phyloP scores from a whole-genome alignment of 1,140 invertebrate genomes.

The Zaprionus inermis region DNA sequence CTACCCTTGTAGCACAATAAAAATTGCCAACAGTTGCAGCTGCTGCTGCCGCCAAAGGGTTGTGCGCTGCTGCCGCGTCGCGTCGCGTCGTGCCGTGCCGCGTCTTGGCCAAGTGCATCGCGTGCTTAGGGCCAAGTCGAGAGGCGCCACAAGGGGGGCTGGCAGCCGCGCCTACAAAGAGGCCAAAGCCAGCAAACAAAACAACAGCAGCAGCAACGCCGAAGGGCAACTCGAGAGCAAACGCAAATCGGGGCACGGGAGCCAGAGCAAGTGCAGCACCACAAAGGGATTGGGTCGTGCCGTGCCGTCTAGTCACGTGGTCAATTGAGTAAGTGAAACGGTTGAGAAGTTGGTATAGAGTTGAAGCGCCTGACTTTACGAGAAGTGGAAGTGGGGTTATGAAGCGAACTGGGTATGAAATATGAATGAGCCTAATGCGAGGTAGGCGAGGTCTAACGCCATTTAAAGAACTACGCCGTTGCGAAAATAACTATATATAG shows the following conservation, averaged over 20 bases:
- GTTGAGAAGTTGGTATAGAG: neutral
- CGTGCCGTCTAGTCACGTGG: constrained; percentile 51
- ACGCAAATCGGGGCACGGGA: constrained; percentile 41
- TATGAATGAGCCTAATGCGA: constrained; percentile 4
- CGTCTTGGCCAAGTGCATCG: constrained; percentile 80
- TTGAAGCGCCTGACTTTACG: neutral
- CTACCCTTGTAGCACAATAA: constrained; percentile 36
- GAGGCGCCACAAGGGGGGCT: constrained; percentile 25
- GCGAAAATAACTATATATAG: neutral
- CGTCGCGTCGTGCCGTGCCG: neutral
- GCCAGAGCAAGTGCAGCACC: constrained; percentile 50
- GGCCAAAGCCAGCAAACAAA: constrained; percentile 49
- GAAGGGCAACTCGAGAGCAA: constrained; percentile 30
- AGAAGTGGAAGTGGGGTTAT: neutral
- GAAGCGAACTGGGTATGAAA: neutral
- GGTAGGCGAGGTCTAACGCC: neutral
- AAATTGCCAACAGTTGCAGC: constrained; percentile 75
- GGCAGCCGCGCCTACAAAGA: constrained; percentile 19
- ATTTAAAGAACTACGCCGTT: rapidly evolving
- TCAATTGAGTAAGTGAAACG: constrained; percentile 19
- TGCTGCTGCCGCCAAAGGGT: constrained; percentile 48
- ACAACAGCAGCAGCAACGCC: constrained; percentile 50
- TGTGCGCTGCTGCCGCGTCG: constrained; percentile 8
- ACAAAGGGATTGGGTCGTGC: constrained; percentile 40
- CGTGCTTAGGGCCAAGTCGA: constrained; percentile 57